Evolutionary conservation across 2,113 vertebrate species (phyloP).

Genomic region (Psittacara wagleri): DNA sequence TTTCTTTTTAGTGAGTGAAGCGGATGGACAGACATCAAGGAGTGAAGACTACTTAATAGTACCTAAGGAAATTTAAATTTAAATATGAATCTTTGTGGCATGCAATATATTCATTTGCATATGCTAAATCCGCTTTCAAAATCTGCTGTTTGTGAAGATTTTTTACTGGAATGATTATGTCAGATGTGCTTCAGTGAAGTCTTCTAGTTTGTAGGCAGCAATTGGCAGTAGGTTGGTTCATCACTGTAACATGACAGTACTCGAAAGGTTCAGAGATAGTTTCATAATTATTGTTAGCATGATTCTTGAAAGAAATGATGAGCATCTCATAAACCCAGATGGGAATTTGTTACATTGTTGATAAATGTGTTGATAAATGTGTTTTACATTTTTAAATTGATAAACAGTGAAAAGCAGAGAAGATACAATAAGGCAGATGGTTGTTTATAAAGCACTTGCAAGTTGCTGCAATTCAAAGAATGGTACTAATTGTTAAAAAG

Average conservation of each 20-base stretch:
- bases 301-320: slow-evolving; percentile 81
- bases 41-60: neutral
- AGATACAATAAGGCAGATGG: slow-evolving; percentile 87
- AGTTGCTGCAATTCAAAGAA: slow-evolving; percentile 66
- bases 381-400: slow-evolving; percentile 87
- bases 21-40: neutral
- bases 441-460: slow-evolving; percentile 72
- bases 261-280: slow-evolving; percentile 66
- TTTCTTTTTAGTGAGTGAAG: neutral
- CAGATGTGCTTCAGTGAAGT: slow-evolving; percentile 71
- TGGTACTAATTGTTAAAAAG: slow-evolving; percentile 67
- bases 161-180: slow-evolving; percentile 57
- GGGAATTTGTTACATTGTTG: slow-evolving; percentile 89
- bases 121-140: slow-evolving; percentile 54
- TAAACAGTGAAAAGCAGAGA: slow-evolving; percentile 85
- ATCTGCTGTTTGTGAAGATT: slow-evolving; percentile 67
- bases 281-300: slow-evolving; percentile 80
- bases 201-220: slow-evolving; percentile 61
- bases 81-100: slow-evolving; percentile 43
- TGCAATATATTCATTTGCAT: slow-evolving; percentile 51
- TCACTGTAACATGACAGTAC: slow-evolving; percentile 62
- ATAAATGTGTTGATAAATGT: slow-evolving; percentile 80
- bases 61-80: slow-evolving; percentile 54
- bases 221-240: slow-evolving; percentile 62
- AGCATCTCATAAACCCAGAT: slow-evolving; percentile 84